These are phyloP conservation scores for Semnornis frantzii DNA, from an alignment of 2,113 vertebrate genomes.

Conservation along the genomic window DNA sequence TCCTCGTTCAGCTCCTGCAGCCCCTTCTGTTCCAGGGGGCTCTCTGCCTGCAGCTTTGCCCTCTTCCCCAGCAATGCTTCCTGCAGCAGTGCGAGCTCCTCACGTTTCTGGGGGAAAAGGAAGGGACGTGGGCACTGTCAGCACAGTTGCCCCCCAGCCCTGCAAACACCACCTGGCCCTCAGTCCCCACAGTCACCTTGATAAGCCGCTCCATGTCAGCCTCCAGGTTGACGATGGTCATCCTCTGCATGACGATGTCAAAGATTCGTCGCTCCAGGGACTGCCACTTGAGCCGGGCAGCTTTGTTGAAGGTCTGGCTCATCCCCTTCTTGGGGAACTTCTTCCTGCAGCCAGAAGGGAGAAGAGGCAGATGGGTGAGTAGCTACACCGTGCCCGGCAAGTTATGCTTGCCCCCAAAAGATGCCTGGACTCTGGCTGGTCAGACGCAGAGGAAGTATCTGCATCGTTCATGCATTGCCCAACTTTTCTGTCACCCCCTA, in stretches of 20 bases:
- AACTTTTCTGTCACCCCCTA: background rate
- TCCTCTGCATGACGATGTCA: conserved; percentile 97
- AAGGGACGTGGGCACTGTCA: background rate
- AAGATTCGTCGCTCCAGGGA: conserved; percentile 88
- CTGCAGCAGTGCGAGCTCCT: conserved; percentile 92
- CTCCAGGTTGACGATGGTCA: conserved; percentile 93
- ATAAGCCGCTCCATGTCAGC: conserved; percentile 96
- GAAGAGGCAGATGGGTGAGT: background rate
- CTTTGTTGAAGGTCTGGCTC: conserved; percentile 85
- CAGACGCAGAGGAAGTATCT: background rate
- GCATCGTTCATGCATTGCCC: background rate
- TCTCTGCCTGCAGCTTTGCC: conserved; percentile 84
- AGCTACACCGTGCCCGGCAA: background rate
- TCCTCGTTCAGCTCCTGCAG: conserved; percentile 93
- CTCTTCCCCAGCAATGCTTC: conserved; percentile 86
- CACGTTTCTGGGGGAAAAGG: conserved; percentile 85
- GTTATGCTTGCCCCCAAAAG: background rate
- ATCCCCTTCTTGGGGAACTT: conserved; percentile 87
- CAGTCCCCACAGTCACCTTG: conserved; percentile 75
- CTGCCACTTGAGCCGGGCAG: conserved; percentile 94
- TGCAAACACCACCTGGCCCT: accelerated
- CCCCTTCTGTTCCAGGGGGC: conserved; percentile 84
- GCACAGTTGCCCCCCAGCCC: accelerated
- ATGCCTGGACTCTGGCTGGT: background rate
- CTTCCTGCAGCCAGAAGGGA: conserved; percentile 76